These are phyloP conservation scores for Corella eumyota DNA, from an alignment of 23 tunicate genomes.

Conservation along the genomic window DNA sequence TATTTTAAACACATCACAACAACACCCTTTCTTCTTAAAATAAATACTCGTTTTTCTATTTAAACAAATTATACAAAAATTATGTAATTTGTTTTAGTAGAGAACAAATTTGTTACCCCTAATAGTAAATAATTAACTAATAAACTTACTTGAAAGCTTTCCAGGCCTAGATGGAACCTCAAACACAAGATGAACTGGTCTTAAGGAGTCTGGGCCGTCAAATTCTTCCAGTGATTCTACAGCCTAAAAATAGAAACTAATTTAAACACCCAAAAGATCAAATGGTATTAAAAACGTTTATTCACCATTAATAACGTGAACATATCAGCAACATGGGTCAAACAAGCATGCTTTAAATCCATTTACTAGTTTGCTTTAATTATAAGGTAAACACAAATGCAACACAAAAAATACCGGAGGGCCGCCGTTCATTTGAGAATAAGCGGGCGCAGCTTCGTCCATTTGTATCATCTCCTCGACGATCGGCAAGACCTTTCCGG, in stretches of 20 bases:
- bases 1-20: too few relatives aligned
- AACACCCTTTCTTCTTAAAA: too few relatives aligned
- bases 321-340: too few relatives aligned
- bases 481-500: conserved; percentile 7
- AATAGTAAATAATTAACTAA: too few relatives aligned
- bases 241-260: neutral
- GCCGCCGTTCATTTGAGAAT: conserved; percentile 56
- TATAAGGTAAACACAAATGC: too few relatives aligned
- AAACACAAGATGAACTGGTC: conserved; percentile 73
- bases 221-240: conserved; percentile 52
- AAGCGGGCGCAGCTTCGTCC: conserved; percentile 60
- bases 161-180: conserved; percentile 76
- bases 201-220: conserved; percentile 50
- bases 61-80: too few relatives aligned
- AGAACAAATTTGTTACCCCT: too few relatives aligned
- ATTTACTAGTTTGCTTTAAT: too few relatives aligned
- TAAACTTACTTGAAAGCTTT: conserved; percentile 54
- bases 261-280: too few relatives aligned
- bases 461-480: conserved; percentile 38
- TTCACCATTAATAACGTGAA: neutral
- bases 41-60: too few relatives aligned
- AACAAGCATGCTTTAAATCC: neutral
- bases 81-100: too few relatives aligned
- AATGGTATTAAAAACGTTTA: neutral
- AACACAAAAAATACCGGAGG: too few relatives aligned